These are phyloP conservation scores for Pherbina coryleti DNA, from an alignment of 2,888 invertebrate species.

Conservation along the genomic window DNA sequence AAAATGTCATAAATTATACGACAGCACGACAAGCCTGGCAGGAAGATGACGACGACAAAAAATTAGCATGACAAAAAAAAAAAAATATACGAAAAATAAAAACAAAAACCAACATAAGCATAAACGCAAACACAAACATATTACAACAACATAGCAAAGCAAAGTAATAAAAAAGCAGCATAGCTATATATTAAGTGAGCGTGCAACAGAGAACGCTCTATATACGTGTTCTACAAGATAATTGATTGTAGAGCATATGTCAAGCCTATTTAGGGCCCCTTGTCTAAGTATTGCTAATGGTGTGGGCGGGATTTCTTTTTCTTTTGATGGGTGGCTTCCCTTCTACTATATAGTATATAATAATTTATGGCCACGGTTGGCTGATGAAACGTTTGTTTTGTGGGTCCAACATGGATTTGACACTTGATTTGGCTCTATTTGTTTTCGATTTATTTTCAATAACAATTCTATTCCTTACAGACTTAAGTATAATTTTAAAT, in stretches of 20 bases:
- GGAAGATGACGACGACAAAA: background rate
- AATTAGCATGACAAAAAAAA: background rate
- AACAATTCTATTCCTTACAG: no score
- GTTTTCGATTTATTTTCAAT: no score
- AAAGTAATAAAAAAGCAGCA: background rate
- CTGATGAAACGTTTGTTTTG: no score
- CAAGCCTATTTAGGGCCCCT: conserved; percentile 20
- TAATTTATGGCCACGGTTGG: no score
- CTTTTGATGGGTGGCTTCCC: no score
- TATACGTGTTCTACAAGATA: conserved; percentile 10
- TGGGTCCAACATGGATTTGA: no score
- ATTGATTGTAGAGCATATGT: conserved; percentile 26
- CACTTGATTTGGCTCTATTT: no score
- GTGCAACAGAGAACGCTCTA: background rate
- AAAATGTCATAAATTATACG: conserved; percentile 1
- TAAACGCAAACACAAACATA: background rate
- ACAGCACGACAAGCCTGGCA: background rate
- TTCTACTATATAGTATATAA: no score
- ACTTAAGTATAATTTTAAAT: no score
- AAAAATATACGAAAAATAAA: background rate
- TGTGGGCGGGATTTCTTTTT: background rate
- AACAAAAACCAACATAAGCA: background rate
- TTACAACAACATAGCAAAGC: background rate
- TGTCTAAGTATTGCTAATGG: background rate
- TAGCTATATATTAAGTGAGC: background rate